A percentile compares a stretch with the other conserved stretches of the same genome.
phyloP scores from a whole-genome alignment of 2,888 invertebrate species.

The Nymphalis urticae region DNA sequence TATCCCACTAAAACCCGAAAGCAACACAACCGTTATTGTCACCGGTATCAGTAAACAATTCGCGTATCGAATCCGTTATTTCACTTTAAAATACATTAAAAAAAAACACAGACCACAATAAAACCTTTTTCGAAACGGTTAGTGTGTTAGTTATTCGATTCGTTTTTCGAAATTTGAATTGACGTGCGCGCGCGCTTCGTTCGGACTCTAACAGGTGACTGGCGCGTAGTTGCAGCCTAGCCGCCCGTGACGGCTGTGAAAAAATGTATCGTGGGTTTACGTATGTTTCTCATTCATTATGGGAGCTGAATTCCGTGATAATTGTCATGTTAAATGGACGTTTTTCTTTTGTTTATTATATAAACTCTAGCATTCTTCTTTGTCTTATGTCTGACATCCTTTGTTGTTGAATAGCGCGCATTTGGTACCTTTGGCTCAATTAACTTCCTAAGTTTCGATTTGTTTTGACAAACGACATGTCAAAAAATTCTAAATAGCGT shows the following conservation, averaged over 20 bases:
- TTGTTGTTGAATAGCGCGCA: no score
- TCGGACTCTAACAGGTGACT: slow-evolving; percentile 77
- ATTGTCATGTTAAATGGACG: slow-evolving; percentile 20
- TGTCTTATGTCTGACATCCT: background rate
- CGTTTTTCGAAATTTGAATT: slow-evolving; percentile 51
- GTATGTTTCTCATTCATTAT: slow-evolving; percentile 38
- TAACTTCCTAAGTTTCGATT: no score
- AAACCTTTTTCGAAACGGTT: slow-evolving; percentile 53
- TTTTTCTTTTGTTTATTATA: slow-evolving; percentile 13
- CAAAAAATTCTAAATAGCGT: no score
- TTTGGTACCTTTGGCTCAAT: no score
- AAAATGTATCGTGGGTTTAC: slow-evolving; percentile 58
- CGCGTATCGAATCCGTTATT: slow-evolving; percentile 63
- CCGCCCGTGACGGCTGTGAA: slow-evolving; percentile 61
- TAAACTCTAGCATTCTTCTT: slow-evolving; percentile 1
- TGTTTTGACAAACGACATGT: no score
- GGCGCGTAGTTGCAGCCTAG: slow-evolving; percentile 50
- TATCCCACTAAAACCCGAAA: slow-evolving; percentile 25
- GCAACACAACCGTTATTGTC: slow-evolving; percentile 49
- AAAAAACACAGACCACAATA: slow-evolving; percentile 53
- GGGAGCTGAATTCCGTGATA: slow-evolving; percentile 30
- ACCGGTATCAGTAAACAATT: slow-evolving; percentile 57
- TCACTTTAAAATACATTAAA: slow-evolving; percentile 47
- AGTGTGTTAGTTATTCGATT: slow-evolving; percentile 63
- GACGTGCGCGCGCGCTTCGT: slow-evolving; percentile 62